Evolutionary conservation across 1,140 invertebrate genomes (phyloP), one percentile per base, ranked within the genome.

Genomic region (Aphelinus atriplicis): DNA sequence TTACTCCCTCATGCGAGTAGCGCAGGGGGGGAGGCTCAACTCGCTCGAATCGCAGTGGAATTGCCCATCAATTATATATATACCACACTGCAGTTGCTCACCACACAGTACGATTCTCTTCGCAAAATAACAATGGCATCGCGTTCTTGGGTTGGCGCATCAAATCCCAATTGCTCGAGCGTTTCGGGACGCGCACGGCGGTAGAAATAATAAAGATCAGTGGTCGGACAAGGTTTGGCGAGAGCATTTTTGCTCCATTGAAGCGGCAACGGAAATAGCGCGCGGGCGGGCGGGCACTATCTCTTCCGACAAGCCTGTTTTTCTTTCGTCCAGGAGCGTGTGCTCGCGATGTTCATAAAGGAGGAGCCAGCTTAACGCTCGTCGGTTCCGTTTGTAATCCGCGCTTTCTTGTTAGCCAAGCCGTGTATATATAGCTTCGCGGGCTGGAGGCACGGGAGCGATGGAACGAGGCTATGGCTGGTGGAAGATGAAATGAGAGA

Each of bases 151-250:
- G 26, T 26, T 26, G 26, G 26, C 26, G 26, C 26, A 26, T 26
- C 26, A 26, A 26, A 26, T 26, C 26, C 26, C 26, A 26, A 26
- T 26, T 26, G 26, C 26, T 26, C 26, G 26, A 26, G 26, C 26
- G 26, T 26, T 26, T 26, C 26, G 26, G 26, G 26, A 26, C 26
- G 26, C 26, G 0, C 26, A 26, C 26, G 26, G 26, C 26, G 26
- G 26, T 26, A 26, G 26, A 26, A 26, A 26, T 26, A 48, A 58
- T 48, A 68, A 65, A 46, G n/a, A 58, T 58, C 7, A 63, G 65
- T 65, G 55, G 50, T 72, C 4, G 55, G 65, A 51, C 45, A 72
- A 72, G 57, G 58, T 72, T 72, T 58, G 7, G 47, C 4, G 0
- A 45, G 51, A 51, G 58, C 56, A 58, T 56, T 72, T 65, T 26